phyloP scores from a whole-genome alignment of 2,113 vertebrate species.

The Sus scrofa region T2T-Sscrofa CM000813.6:87656501-87657000 shows the following conservation, averaged over 20 bases:
- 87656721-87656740: neutral
- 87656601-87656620: neutral
- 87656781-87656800: slow-evolving; percentile 94
- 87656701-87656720: neutral
- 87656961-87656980: slow-evolving; percentile 92
- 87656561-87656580: neutral
- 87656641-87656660: slow-evolving; percentile 91
- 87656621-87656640: slow-evolving; percentile 89
- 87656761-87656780: slow-evolving; percentile 90
- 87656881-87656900: slow-evolving; percentile 93
- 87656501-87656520: neutral
- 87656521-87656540: neutral
- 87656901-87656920: slow-evolving; percentile 92
- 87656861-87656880: slow-evolving; percentile 89
- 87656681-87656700: slow-evolving; percentile 94
- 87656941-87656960: slow-evolving; percentile 93
- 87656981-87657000: slow-evolving; percentile 95
- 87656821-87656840: slow-evolving; percentile 95
- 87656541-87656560: neutral
- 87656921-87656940: slow-evolving; percentile 95
- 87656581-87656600: neutral
- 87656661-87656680: slow-evolving; percentile 90
- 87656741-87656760: neutral
- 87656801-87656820: slow-evolving; percentile 95
- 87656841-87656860: slow-evolving; percentile 91